Conservation (phyloP, 1,140 invertebrate species). For the Meteorus sp. region DNA sequence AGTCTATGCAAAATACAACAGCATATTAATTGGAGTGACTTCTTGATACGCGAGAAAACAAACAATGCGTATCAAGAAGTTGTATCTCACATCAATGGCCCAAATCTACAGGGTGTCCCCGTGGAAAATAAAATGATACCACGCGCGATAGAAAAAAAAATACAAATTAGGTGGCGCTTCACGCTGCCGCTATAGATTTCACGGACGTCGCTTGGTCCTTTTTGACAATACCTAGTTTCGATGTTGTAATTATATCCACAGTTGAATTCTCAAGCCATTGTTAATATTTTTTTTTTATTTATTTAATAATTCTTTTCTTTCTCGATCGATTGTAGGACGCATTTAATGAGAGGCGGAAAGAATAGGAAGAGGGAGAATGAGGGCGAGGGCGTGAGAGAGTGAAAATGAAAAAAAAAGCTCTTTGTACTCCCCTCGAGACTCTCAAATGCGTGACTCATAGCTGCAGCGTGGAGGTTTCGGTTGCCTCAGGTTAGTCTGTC, state of each 20-base stretch:
- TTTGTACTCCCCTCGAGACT: not conserved
- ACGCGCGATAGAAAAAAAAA: too few species aligned
- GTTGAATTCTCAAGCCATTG: too few species aligned
- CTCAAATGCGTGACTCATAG: slow-evolving; percentile 23
- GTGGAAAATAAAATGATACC: slow-evolving; percentile 41
- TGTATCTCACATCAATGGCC: slow-evolving; percentile 29
- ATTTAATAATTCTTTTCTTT: slow-evolving; percentile 1
- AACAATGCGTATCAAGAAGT: slow-evolving; percentile 20
- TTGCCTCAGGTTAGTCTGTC: slow-evolving; percentile 57
- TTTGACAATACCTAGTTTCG: not conserved
- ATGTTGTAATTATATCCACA: slow-evolving; percentile 5
- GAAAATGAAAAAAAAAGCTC: not conserved
- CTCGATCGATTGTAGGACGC: not conserved
- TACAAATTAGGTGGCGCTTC: slow-evolving; percentile 43
- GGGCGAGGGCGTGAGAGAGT: too few species aligned
- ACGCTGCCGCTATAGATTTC: slow-evolving; percentile 40
- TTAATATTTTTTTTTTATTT: too few species aligned
- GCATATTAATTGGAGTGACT: not conserved
- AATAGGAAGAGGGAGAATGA: too few species aligned
- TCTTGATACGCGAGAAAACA: slow-evolving; percentile 26
- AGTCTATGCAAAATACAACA: not conserved
- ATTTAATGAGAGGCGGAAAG: slow-evolving; percentile 14
- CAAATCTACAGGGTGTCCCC: slow-evolving; percentile 39
- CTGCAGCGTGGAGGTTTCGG: slow-evolving; percentile 52
- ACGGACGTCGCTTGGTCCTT: not conserved